These are phyloP conservation scores for Hypsopygia costalis DNA, from an alignment of 2,888 invertebrate species.

Conservation along the genomic window DNA sequence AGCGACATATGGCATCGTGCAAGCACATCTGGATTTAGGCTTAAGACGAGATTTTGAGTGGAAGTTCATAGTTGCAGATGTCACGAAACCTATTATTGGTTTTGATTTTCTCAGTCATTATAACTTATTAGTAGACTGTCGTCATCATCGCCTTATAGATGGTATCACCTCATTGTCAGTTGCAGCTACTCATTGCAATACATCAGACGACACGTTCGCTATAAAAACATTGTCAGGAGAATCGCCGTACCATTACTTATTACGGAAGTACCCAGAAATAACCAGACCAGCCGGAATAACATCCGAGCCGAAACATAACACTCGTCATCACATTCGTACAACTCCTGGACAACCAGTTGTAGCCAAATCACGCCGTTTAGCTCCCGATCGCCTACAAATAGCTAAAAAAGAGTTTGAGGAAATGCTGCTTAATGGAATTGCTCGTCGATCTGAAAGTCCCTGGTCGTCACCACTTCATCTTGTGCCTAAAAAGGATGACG, in stretches of 20 bases:
- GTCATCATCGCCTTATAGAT: conserved; percentile 24
- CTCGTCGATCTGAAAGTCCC: conserved; percentile 11
- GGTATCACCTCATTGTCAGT: conserved; percentile 14
- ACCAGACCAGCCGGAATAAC: conserved; percentile 10
- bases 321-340: background rate
- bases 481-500: background rate
- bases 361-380: conserved; percentile 15
- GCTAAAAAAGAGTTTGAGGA: conserved; percentile 9
- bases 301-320: background rate
- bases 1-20: conserved; percentile 17
- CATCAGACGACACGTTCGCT: background rate
- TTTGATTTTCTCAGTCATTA: conserved; percentile 35
- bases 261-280: conserved; percentile 13
- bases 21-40: conserved; percentile 13
- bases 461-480: conserved; percentile 12
- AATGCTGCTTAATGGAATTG: conserved; percentile 13
- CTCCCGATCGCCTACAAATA: conserved; percentile 7
- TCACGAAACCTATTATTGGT: conserved; percentile 36
- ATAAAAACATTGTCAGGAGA: conserved; percentile 6
- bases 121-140: conserved; percentile 32
- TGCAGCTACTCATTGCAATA: background rate
- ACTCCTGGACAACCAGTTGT: conserved; percentile 16
- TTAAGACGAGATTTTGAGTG: conserved; percentile 25
- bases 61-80: conserved; percentile 36
- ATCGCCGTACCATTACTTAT: conserved; percentile 10